Evolutionary conservation across 2,113 vertebrate genomes (phyloP).

Genomic region (Bombycilla garrulus): DNA sequence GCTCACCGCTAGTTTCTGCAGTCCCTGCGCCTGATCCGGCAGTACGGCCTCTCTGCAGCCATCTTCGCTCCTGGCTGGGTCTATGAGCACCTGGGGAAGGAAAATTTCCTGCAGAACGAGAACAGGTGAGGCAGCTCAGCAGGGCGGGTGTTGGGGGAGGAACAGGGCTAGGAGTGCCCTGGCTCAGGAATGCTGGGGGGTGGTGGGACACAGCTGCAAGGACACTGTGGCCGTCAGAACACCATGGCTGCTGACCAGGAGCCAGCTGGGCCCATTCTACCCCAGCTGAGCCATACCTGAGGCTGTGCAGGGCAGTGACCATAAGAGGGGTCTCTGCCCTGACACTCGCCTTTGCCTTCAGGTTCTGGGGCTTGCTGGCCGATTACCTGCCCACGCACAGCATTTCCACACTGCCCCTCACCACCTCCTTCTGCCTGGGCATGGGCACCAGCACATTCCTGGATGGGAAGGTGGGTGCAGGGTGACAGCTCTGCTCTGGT

Average conservation of each 20-base stretch:
- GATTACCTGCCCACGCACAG: slow-evolving; percentile 80
- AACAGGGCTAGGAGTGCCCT: fast-evolving
- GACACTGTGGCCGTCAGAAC: background rate
- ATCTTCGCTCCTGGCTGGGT: slow-evolving; percentile 98
- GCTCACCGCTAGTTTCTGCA: background rate
- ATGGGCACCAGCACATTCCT: slow-evolving; percentile 83
- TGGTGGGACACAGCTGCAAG: fast-evolving
- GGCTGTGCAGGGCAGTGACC: fast-evolving
- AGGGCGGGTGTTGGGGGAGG: fast-evolving
- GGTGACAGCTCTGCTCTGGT: fast-evolving
- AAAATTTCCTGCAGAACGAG: slow-evolving; percentile 85
- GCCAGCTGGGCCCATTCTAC: background rate
- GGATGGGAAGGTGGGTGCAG: slow-evolving; percentile 78
- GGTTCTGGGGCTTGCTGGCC: slow-evolving; percentile 85
- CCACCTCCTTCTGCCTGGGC: slow-evolving; percentile 91
- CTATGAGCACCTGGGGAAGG: slow-evolving; percentile 84
- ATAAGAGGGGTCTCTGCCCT: background rate
- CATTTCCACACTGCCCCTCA: slow-evolving; percentile 79
- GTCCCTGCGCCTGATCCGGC: slow-evolving; percentile 87
- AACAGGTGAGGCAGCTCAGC: slow-evolving; percentile 78
- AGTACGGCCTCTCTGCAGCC: slow-evolving; percentile 82
- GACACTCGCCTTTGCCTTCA: background rate
- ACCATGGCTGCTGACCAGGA: background rate
- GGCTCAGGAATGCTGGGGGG: background rate
- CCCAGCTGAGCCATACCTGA: fast-evolving